Percentiles rank a stretch among this genome's conserved stretches.
phyloP scores from a whole-genome alignment of 2,888 invertebrate genomes.

The Ditula angustiorana region DNA sequence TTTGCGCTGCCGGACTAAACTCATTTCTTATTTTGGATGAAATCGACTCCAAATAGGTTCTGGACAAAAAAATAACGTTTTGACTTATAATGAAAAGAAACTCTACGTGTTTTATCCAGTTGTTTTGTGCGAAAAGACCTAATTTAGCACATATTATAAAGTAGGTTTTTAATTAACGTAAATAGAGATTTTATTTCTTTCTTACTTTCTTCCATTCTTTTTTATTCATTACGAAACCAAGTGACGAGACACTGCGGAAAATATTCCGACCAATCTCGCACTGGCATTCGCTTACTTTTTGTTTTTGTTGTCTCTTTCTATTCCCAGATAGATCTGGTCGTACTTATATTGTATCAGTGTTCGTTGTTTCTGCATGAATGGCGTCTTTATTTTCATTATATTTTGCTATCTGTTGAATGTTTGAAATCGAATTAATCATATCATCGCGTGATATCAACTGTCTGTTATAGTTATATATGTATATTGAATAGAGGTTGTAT shows the following conservation, averaged over 20 bases:
- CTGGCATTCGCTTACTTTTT: slow-evolving; percentile 43
- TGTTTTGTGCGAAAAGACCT: slow-evolving; percentile 22
- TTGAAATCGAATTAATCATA: slow-evolving; percentile 64
- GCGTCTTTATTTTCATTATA: slow-evolving; percentile 5
- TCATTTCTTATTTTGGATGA: slow-evolving; percentile 14
- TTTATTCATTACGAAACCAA: neutral
- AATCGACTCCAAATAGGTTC: slow-evolving; percentile 13
- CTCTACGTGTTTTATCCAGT: slow-evolving; percentile 23
- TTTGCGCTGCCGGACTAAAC: slow-evolving; percentile 30
- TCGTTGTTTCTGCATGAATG: slow-evolving; percentile 46
- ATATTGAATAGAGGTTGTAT: slow-evolving; percentile 56
- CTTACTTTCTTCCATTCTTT: neutral
- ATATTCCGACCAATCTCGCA: neutral
- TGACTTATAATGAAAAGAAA: slow-evolving; percentile 9
- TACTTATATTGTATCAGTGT: slow-evolving; percentile 66
- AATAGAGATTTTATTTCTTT: slow-evolving; percentile 20
- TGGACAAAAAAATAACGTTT: slow-evolving; percentile 11
- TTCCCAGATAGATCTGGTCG: slow-evolving; percentile 55
- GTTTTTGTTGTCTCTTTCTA: slow-evolving; percentile 46
- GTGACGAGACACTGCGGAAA: neutral
- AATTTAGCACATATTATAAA: slow-evolving; percentile 21
- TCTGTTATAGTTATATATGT: slow-evolving; percentile 48
- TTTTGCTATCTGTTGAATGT: slow-evolving; percentile 37
- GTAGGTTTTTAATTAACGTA: slow-evolving; percentile 26
- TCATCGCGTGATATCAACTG: slow-evolving; percentile 65